These are phyloP conservation scores for Agrotis clavis DNA, from an alignment of 2,888 invertebrate species.

Conservation along the genomic window DNA sequence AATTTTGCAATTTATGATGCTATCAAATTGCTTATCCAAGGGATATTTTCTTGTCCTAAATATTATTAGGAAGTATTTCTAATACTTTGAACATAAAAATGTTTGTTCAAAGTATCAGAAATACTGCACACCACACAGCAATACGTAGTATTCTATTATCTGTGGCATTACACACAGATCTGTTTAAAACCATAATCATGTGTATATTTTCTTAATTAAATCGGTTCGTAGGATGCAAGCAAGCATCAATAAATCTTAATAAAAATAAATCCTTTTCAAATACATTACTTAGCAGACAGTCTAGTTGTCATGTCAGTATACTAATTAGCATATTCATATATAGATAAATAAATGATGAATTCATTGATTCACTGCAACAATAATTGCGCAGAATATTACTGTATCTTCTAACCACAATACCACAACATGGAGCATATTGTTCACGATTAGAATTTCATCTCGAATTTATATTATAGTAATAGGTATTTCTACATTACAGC, in stretches of 20 bases:
- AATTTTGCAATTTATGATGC: too few species aligned
- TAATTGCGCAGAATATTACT: conserved; percentile 32
- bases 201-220: background rate
- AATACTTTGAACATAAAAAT: background rate
- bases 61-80: too few species aligned
- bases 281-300: conserved; percentile 10
- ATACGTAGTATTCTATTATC: too few species aligned
- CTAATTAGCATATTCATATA: conserved; percentile 36
- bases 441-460: conserved; percentile 38
- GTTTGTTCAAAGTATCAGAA: too few species aligned
- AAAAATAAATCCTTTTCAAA: conserved; percentile 11
- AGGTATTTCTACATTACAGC: background rate
- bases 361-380: conserved; percentile 25
- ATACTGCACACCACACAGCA: too few species aligned
- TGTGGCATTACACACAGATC: too few species aligned
- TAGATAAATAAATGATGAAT: conserved; percentile 36
- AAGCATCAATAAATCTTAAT: conserved; percentile 19
- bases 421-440: conserved; percentile 22
- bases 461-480: background rate
- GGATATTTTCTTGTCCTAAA: too few species aligned
- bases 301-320: conserved; percentile 21
- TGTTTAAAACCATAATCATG: background rate
- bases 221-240: background rate
- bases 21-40: too few species aligned
- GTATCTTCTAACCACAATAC: conserved; percentile 33